Base-by-base conservation (phyloP, 1,140 invertebrate species). In the Philotrypesis tridentata region DNA sequence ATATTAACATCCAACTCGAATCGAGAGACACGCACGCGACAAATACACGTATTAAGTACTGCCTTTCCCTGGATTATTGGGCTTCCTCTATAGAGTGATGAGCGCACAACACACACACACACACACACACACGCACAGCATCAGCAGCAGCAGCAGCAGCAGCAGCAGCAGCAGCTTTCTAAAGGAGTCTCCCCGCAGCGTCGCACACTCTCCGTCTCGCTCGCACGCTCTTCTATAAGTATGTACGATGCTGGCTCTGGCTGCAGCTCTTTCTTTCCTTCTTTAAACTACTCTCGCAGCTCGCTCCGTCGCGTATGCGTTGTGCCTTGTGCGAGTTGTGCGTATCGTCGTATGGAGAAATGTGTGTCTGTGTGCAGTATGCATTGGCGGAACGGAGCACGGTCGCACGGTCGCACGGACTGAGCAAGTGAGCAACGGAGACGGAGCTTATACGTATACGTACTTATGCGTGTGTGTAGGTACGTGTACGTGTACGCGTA, bases 241-340 rank as follows among this genome's bases (percentile, higher is more conserved):
- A 55, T 67, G 63, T 37, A 37, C 9, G 33, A 3, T 37, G 33
- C 33, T 5, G 33, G 9, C 33, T 37, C 33, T 37, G 3, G 3
- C 63, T 67, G n/a, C 61, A 65, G 61, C 25, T 67, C 63, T 27
- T 67, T 31, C 29, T 29, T 67, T 55, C 63, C 25, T 67, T 27
- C 63, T 11, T 67, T 67, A 67, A 27, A 67, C 29, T 29, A 67
- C 29, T 27, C 25, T 31, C 25, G n/a, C 63, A 67, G 55, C 55
- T 60, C 55, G 14, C 55, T n/a, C n/a, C n/a, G n/a, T n/a, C n/a
- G n/a, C n/a, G n/a, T n/a, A n/a, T n/a, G n/a, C n/a, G n/a, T n/a
- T n/a, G n/a, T n/a, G n/a, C n/a, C n/a, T n/a, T n/a, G n/a, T n/a
- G n/a, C n/a, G n/a, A n/a, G n/a, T n/a, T n/a, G n/a, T n/a, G n/a